Percentiles rank a stretch among this genome's conserved stretches.
These are phyloP conservation scores for Pelecanus crispus DNA, from an alignment of 2,113 vertebrate genomes.

Conservation along the genomic window DNA sequence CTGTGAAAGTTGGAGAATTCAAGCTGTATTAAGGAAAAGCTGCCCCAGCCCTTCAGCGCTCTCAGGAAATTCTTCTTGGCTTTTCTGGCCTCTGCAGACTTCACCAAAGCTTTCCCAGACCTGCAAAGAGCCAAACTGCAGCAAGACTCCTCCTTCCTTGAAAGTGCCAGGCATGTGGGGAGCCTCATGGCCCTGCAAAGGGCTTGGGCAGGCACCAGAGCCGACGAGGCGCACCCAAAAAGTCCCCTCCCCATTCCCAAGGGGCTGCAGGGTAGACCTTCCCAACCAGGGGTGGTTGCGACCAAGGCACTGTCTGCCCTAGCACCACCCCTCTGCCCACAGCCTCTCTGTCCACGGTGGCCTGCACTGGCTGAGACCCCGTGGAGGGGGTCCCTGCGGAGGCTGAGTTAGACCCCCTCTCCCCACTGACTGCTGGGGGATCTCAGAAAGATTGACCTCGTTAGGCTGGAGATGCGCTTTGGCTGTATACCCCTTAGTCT, in stretches of 20 bases:
- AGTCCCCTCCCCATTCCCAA: not conserved
- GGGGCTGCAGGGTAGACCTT: not conserved
- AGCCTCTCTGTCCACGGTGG: rapidly evolving
- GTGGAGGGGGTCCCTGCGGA: not conserved
- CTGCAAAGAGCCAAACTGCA: rapidly evolving
- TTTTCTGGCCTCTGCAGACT: not conserved
- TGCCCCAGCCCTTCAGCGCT: not conserved
- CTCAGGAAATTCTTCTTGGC: not conserved
- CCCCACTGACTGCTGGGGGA: not conserved
- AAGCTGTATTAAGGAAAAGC: not conserved
- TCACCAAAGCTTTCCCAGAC: not conserved
- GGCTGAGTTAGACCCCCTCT: not conserved
- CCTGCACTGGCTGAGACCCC: not conserved
- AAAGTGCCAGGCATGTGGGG: rapidly evolving
- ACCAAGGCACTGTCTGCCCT: not conserved
- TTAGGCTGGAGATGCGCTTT: not conserved
- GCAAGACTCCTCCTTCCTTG: not conserved
- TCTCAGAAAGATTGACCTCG: not conserved
- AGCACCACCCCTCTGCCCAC: not conserved
- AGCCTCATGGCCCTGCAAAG: not conserved
- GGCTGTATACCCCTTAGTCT: not conserved
- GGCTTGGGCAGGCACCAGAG: not conserved
- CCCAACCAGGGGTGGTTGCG: not conserved
- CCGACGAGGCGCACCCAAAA: rapidly evolving
- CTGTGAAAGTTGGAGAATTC: not conserved